Base-by-base conservation (phyloP, 2,113 vertebrate species). In the Pollimyrus isidori region DNA sequence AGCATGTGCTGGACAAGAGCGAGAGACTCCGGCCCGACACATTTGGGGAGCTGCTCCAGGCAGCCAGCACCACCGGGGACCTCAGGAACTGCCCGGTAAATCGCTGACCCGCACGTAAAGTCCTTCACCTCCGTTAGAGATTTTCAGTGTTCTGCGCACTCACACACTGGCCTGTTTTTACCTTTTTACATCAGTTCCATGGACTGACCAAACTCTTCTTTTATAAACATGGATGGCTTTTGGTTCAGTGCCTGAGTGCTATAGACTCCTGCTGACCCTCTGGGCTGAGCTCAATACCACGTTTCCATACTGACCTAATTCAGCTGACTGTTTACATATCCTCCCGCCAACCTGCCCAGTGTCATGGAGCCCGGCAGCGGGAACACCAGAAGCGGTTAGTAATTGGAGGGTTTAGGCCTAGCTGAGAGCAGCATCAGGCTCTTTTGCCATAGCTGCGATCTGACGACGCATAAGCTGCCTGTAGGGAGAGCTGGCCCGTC, bases 1-100 rank as follows among this genome's bases (percentile, higher is more conserved):
- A 98, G 90, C 96, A 94, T 91, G 96, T 97, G 95, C 92, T 97
- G 93, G 98, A 97, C 89, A 97, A 97, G 89, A 97, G 97, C 4
- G 98, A 99, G 88, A 96, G 97, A 11, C 94, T 97, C 83, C 96
- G 96, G 90, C 97, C 97, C 0, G 98, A 99, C 93, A 97, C 97
- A 98, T 99, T 99, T 82, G 97, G 97, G 0, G 97, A 99, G 92
- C 92, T 99, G 94, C 95, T 99, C 91, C 98, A 98, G 94, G 97
- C 98, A 82, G 98, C 98, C 93, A 98, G 97, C 94, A 99, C 97
- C 91, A 94, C 97, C 9, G 98, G 97, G 91, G 98, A 99, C 94
- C 97, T 97, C 87, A 96, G 98, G 62, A 98, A 97, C 90, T 99
- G 98, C 91, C 98, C 98, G 89, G 98, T 99, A 94, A 93, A 97